Conservation (phyloP, 2,888 invertebrate genomes). For the Salticus scenicus region DNA sequence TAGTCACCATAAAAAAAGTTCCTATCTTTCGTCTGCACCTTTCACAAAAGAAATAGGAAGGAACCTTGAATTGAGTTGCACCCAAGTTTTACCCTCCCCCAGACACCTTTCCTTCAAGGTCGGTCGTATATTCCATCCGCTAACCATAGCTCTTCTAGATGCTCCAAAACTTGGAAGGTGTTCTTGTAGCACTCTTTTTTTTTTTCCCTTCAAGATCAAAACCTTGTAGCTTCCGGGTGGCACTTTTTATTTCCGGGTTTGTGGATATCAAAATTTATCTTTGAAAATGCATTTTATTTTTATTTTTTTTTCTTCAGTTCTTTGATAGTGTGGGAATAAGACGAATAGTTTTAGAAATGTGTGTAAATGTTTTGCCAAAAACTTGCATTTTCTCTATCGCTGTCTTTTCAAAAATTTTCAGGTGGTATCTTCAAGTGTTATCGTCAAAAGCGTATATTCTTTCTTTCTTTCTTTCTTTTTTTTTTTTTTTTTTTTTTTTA, state of each 20-base stretch:
- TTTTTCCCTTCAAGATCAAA: constrained; percentile 11
- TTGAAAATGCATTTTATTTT: constrained; percentile 3
- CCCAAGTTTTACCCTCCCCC: constrained; percentile 15
- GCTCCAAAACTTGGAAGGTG: constrained; percentile 7
- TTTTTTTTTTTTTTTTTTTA: too few relatives aligned
- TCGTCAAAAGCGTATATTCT: too few relatives aligned
- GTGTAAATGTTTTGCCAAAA: neutral
- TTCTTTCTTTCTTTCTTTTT: too few relatives aligned
- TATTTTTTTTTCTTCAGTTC: neutral
- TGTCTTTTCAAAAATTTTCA: too few relatives aligned
- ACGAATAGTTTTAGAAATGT: neutral
- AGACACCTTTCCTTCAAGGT: constrained; percentile 16
- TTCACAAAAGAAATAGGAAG: neutral
- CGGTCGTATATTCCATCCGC: neutral
- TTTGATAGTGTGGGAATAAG: constrained; percentile 12
- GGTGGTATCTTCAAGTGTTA: too few relatives aligned
- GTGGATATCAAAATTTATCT: constrained; percentile 23
- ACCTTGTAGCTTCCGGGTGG: constrained; percentile 37
- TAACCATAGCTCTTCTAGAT: constrained; percentile 5
- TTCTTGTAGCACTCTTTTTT: neutral
- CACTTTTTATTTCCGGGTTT: constrained; percentile 39
- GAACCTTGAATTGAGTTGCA: constrained; percentile 20
- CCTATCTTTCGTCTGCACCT: constrained; percentile 41
- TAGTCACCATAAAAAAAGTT: constrained; percentile 16
- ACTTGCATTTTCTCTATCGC: constrained; percentile 11